A percentile compares a stretch with the other conserved stretches of the same genome.
Conservation (phyloP, 2,113 vertebrate species). For the Camelus bactrianus region DNA sequence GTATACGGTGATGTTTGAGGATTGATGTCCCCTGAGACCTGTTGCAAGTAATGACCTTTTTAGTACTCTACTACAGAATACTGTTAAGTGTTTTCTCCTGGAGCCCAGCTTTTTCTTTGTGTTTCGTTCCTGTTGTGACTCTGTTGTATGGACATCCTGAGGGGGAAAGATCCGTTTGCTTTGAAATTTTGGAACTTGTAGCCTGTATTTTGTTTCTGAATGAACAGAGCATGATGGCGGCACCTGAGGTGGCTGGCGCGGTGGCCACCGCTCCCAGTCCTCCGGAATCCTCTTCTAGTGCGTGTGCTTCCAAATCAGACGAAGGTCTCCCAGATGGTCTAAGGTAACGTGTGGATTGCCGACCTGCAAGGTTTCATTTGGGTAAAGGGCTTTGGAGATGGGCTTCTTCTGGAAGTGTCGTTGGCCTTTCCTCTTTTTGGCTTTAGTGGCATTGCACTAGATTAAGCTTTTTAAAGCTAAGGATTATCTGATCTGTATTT, state of each 20-base stretch:
- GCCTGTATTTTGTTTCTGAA: slow-evolving; percentile 70
- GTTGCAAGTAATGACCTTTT: background rate
- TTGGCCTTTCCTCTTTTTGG: background rate
- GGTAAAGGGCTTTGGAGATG: background rate
- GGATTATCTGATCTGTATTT: background rate
- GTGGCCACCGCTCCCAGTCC: slow-evolving; percentile 53
- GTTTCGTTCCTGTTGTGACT: background rate
- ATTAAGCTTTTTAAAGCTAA: background rate
- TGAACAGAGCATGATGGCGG: slow-evolving; percentile 75
- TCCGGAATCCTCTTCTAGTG: slow-evolving; percentile 54
- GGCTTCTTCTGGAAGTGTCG: background rate
- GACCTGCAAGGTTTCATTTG: background rate
- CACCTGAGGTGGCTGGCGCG: slow-evolving; percentile 68
- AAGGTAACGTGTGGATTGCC: slow-evolving; percentile 70
- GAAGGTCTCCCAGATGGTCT: slow-evolving; percentile 67
- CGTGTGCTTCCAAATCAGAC: slow-evolving; percentile 59
- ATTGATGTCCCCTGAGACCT: background rate
- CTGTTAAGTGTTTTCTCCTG: background rate
- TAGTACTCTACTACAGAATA: background rate
- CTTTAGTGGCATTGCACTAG: background rate
- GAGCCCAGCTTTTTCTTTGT: background rate
- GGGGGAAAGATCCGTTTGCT: background rate
- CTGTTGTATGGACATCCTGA: background rate
- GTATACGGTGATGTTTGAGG: background rate
- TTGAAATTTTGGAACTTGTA: slow-evolving; percentile 31